A percentile compares a stretch with the other conserved stretches of the same genome.
phyloP scores from a whole-genome alignment of 2,797 vertebrate species.

The Valencia hispanica region DNA sequence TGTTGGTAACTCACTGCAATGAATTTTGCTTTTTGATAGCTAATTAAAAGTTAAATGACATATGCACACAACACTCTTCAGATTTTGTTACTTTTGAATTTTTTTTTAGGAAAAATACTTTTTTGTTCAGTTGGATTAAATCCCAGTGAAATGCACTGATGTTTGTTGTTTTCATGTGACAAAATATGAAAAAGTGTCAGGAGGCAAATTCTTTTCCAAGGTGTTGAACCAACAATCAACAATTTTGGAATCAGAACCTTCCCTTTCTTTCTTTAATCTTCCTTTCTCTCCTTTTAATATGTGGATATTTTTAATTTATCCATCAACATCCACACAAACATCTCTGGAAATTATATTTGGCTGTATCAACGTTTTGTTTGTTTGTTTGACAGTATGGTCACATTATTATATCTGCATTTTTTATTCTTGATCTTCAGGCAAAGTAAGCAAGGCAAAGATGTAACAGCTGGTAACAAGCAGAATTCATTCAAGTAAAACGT shows the following conservation, averaged over 20 bases:
- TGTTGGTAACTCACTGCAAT: background rate
- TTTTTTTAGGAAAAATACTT: too few species aligned
- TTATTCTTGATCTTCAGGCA: constrained; percentile 47
- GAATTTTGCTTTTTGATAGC: background rate
- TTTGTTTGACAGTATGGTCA: constrained; percentile 7
- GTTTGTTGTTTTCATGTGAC: background rate
- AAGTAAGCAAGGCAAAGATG: constrained; percentile 48
- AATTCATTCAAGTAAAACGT: constrained; percentile 55
- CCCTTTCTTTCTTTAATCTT: background rate
- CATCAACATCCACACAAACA: background rate
- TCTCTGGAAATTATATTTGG: constrained; percentile 8
- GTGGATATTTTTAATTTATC: constrained; percentile 9
- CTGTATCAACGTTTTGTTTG: constrained; percentile 2
- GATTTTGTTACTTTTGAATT: too few species aligned
- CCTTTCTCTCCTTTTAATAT: background rate
- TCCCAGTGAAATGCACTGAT: background rate
- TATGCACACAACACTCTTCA: too few species aligned
- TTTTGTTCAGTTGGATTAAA: background rate
- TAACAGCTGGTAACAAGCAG: constrained; percentile 66
- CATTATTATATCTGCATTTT: constrained; percentile 29
- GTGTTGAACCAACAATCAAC: too few species aligned
- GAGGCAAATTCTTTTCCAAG: too few species aligned
- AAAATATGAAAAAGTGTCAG: background rate
- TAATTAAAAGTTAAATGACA: background rate
- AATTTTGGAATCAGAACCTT: background rate